Evolutionary conservation across 2,888 invertebrate species (phyloP), one percentile per base, ranked within the genome.

Genomic region (Lymantria dispar): DNA sequence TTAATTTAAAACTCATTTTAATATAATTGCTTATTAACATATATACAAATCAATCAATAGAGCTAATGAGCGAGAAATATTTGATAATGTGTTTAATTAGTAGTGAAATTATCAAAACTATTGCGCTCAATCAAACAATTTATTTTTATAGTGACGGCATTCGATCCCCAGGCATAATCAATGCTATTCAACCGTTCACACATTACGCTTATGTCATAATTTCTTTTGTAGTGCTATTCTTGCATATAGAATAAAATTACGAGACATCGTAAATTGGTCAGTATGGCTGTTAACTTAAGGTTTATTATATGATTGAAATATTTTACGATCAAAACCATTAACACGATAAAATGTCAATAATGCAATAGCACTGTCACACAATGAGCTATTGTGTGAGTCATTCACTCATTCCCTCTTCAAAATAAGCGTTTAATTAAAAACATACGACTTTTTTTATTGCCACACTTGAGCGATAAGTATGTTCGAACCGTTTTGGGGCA

Each of bases 341-440:
- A 62, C 67, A 64, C 64, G 61, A 69, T 69, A 70, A 71, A 70
- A 68, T 63, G 67, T 67, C 67, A 64, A 68, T 76, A 76, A 68
- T 74, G 73, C 76, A 72, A 68, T 71, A 68, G 68, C 58, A 72
- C 54, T 72, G 72, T 72, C 63, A 63, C 72, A 80, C 76, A 80
- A 79, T 78, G 68, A 71, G 62, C 77, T 66, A 78, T 79, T 80
- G 79, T 81, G 74, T 54, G 66, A 64, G 63, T 71, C 66, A 69
- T 68, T 69, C 70, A 69, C 72, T 73, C 68, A 69, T 68, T 69
- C 70, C 70, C 72, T 73, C 68, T 74, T 68, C 71, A 72, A 76
- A 78, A 74, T 79, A 74, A 77, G 72, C 72, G 72, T 72, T 72
- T 78, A 78, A 79, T 80, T 79, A 76, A 80, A 77, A 78, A 72